These are phyloP conservation scores for Xiphorhynchus elegans DNA, from an alignment of 2,113 vertebrate genomes.

Conservation along the genomic window DNA sequence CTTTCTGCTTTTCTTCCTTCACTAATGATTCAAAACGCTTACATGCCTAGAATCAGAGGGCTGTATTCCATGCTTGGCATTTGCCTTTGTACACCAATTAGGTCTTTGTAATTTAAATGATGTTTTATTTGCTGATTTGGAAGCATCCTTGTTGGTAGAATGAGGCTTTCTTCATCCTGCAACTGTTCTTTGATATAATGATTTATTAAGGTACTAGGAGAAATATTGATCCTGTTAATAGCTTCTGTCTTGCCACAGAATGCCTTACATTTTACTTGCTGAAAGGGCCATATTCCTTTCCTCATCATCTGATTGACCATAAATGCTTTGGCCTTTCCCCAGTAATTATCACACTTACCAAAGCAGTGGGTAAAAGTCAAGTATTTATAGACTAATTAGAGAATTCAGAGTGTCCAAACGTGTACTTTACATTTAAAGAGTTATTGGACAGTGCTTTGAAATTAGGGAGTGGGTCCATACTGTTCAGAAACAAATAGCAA, in stretches of 20 bases:
- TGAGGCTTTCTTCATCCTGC: constrained; percentile 72
- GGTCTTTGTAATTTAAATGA: constrained; percentile 74
- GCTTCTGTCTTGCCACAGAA: constrained; percentile 77
- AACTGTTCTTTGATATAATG: constrained; percentile 80
- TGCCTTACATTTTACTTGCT: constrained; percentile 79
- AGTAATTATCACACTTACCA: constrained; percentile 75
- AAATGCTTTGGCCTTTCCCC: constrained; percentile 77
- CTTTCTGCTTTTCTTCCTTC: constrained; percentile 68
- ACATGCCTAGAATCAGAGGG: constrained; percentile 51
- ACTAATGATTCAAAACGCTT: constrained; percentile 70
- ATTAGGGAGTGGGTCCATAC: not conserved
- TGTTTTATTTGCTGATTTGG: constrained; percentile 73
- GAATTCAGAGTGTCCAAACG: constrained; percentile 62
- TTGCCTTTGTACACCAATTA: constrained; percentile 73
- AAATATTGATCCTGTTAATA: constrained; percentile 85
- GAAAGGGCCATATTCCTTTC: constrained; percentile 75
- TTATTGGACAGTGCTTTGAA: not conserved
- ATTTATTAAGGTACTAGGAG: constrained; percentile 81
- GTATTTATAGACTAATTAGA: constrained; percentile 79
- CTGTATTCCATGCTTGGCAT: constrained; percentile 53
- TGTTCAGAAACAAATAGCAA: not conserved
- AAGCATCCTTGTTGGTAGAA: constrained; percentile 61
- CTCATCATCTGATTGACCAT: constrained; percentile 79
- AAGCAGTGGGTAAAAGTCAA: constrained; percentile 72
- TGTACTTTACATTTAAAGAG: constrained; percentile 22